Evolutionary conservation across 2,888 invertebrate species (phyloP).

Genomic region (Dasypolia templi): DNA sequence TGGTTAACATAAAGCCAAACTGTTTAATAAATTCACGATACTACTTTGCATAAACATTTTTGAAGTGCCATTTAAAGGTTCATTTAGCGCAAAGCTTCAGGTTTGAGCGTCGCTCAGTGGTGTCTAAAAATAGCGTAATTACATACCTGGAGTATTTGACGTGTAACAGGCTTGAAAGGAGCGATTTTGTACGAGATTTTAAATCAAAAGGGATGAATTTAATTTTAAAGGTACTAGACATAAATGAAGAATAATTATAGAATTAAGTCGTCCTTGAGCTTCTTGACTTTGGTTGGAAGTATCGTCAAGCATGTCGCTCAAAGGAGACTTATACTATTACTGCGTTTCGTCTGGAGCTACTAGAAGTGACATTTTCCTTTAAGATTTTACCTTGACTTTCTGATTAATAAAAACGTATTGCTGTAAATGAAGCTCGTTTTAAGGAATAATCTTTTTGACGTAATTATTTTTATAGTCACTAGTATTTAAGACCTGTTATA

Average conservation of each 20-base stretch:
- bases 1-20: conserved; percentile 52
- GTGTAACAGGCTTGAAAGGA: conserved; percentile 37
- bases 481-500: not conserved
- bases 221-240: conserved; percentile 51
- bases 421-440: not conserved
- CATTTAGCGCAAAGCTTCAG: conserved; percentile 47
- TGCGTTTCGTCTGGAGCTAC: not conserved
- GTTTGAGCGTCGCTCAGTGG: conserved; percentile 28
- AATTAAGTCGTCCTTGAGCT: conserved; percentile 42
- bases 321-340: conserved; percentile 30
- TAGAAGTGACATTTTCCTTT: not conserved
- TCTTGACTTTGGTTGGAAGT: conserved; percentile 38
- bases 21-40: conserved; percentile 41
- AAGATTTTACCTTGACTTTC: conserved; percentile 8
- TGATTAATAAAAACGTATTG: conserved; percentile 10
- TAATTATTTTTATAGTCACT: not conserved
- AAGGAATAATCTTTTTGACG: not conserved
- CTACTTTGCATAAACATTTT: conserved; percentile 50
- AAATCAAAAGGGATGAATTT: conserved; percentile 43
- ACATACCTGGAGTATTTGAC: conserved; percentile 45
- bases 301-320: conserved; percentile 37
- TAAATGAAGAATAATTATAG: conserved; percentile 51
- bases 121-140: conserved; percentile 57
- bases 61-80: conserved; percentile 46
- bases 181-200: conserved; percentile 48